Evolutionary conservation across 2,888 invertebrate genomes (phyloP).

Genomic region (Gymnoscelis rufifasciata): DNA sequence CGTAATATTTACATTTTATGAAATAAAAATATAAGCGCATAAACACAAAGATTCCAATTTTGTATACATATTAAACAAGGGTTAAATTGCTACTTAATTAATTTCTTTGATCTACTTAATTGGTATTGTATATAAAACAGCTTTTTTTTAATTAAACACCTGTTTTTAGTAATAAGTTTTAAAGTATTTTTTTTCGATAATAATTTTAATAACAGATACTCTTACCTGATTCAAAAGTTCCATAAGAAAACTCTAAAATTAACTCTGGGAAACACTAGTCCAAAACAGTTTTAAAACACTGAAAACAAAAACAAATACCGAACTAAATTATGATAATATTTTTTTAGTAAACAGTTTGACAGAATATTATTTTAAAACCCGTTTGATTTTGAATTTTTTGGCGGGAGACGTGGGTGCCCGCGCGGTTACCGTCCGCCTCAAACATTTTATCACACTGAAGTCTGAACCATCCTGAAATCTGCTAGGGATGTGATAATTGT

Average conservation of each 20-base stretch:
- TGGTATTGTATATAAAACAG: too few relatives aligned
- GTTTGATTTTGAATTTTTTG: constrained; percentile 58
- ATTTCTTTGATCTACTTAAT: too few relatives aligned
- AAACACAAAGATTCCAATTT: too few relatives aligned
- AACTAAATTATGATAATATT: constrained; percentile 1
- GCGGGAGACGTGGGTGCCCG: constrained; percentile 51
- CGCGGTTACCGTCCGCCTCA: constrained; percentile 53
- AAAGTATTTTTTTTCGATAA: too few relatives aligned
- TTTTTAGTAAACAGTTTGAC: constrained; percentile 8
- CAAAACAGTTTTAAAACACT: constrained; percentile 11
- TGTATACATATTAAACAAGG: too few relatives aligned
- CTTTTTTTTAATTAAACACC: too few relatives aligned
- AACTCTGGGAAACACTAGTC: constrained; percentile 5
- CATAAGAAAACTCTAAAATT: constrained; percentile 21
- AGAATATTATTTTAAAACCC: constrained; percentile 12
- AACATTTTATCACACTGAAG: constrained; percentile 71
- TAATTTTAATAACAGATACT: too few relatives aligned
- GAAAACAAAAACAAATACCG: constrained; percentile 1
- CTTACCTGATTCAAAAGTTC: constrained; percentile 39
- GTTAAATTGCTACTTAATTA: too few relatives aligned
- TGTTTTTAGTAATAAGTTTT: too few relatives aligned
- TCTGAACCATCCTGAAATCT: constrained; percentile 50
- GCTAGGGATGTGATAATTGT: constrained; percentile 54
- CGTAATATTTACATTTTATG: constrained; percentile 1
- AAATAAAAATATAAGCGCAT: background rate